phyloP scores from a whole-genome alignment of 2,797 vertebrate genomes.

The Cossypha heuglini region DNA sequence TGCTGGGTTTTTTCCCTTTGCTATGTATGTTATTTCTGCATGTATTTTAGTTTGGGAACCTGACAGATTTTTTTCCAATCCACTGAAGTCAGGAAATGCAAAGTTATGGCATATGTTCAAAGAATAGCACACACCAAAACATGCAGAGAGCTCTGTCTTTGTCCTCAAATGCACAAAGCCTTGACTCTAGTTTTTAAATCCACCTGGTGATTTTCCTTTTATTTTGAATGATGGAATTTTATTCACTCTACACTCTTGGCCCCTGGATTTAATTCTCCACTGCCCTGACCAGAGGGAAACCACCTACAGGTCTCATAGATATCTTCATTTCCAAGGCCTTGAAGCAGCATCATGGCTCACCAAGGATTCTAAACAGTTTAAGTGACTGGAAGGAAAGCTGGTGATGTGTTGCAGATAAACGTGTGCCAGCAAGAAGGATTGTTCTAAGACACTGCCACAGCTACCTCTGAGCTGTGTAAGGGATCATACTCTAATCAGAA shows the following conservation, averaged over 20 bases:
- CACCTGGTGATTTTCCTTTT: background rate
- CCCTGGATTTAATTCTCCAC: background rate
- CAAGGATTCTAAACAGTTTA: background rate
- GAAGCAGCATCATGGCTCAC: background rate
- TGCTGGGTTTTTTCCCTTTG: background rate
- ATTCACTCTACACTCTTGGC: background rate
- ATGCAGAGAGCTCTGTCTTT: background rate
- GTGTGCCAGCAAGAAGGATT: background rate
- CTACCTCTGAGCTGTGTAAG: background rate
- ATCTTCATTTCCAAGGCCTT: background rate
- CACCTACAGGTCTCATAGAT: background rate
- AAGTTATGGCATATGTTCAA: slow-evolving; percentile 7
- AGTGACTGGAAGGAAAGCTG: background rate
- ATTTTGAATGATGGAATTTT: background rate
- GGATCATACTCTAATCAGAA: background rate
- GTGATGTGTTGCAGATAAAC: background rate
- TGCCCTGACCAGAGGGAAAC: background rate
- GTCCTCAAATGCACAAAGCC: background rate
- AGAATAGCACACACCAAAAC: background rate
- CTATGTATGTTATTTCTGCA: slow-evolving; percentile 47
- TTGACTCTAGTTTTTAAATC: background rate
- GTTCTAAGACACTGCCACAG: background rate
- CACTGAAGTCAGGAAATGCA: slow-evolving; percentile 21
- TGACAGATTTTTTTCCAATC: background rate
- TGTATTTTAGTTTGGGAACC: slow-evolving; percentile 12